Base-by-base conservation (phyloP, 1,140 invertebrate genomes). In the Drosophila repleta region DNA sequence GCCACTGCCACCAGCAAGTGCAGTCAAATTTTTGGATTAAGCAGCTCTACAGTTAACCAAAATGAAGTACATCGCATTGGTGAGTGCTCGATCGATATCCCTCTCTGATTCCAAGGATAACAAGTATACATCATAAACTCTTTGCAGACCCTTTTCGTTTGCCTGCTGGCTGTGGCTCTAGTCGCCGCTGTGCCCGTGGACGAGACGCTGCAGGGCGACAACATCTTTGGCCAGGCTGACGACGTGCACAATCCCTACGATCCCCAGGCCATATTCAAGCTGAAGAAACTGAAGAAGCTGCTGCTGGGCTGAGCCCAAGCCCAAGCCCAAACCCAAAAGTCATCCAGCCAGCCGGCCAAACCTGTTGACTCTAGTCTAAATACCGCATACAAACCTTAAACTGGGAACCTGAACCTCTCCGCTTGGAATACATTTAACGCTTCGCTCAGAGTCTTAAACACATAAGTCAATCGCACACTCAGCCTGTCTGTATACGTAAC, bases 281-380 rank as follows among this genome's bases (percentile, higher is more conserved):
- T 91, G 56, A 91, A 91, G 75, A 91, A 91, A 74, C 74, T 91
- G 57, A 85, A 91, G 56, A 91, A 91, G 63, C 53, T 91, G 43
- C 74, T 91, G 24, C 62, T 91, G 46, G 90, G 90, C 13, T 91
- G 90, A 63, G 11, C 21, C 24, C 17, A 57, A 2, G 43, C 4
- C 10, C 20, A 37, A 43, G 24, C 10, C 26, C 26, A n/a, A n/a
- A 7, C 3, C 26, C 26, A 29, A 29, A n/a, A n/a, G n/a, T n/a
- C n/a, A n/a, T n/a, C 26, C 32, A 11, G 32, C 10, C 32, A 35
- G 6, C 7, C 29, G 8, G 5, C 32, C 29, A 65, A 21, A 39
- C n/a, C 21, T 17, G 43, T 66, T 74, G 26, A 58, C 58, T 87
- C 79, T 79, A 88, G 79, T 85, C 73, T 21, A 58, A 43, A 18